These are phyloP conservation scores for Drosophila niveifrons DNA, from an alignment of 2,888 invertebrate species.

Conservation along the genomic window DNA sequence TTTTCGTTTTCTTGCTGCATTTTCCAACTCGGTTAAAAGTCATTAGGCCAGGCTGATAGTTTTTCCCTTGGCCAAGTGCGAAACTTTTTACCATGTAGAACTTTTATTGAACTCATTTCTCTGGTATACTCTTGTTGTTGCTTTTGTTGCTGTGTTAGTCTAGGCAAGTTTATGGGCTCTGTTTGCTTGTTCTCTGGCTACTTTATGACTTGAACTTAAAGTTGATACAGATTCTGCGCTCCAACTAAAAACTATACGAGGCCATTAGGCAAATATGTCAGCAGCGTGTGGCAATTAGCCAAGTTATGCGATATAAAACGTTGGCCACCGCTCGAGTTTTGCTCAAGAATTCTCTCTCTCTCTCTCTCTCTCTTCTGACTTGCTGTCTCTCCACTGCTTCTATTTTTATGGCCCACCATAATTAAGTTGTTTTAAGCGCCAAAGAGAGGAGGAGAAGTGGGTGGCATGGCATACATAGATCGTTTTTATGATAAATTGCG, in stretches of 20 bases:
- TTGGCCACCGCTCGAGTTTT: constrained; percentile 28
- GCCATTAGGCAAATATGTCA: constrained; percentile 81
- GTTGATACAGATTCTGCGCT: constrained; percentile 55
- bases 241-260: constrained; percentile 65
- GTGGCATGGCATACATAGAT: constrained; percentile 18
- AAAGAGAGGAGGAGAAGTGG: not conserved
- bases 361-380: constrained; percentile 20
- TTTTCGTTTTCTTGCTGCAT: constrained; percentile 44
- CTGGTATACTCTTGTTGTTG: constrained; percentile 20
- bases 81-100: constrained; percentile 65
- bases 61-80: constrained; percentile 41
- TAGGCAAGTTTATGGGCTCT: constrained; percentile 41
- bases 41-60: constrained; percentile 69
- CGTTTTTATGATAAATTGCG: constrained; percentile 51
- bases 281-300: constrained; percentile 80
- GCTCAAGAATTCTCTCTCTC: constrained; percentile 42
- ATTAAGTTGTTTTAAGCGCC: constrained; percentile 64
- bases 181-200: constrained; percentile 32
- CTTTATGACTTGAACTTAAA: constrained; percentile 71
- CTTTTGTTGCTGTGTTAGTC: constrained; percentile 22
- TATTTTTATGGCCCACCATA: constrained; percentile 63
- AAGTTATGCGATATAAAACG: constrained; percentile 72
- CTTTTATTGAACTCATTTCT: constrained; percentile 72
- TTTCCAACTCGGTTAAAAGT: constrained; percentile 75
- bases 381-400: constrained; percentile 29